Evolutionary conservation across 2,113 vertebrate genomes (phyloP).

Genomic region (Melanotaenia duboulayi): DNA sequence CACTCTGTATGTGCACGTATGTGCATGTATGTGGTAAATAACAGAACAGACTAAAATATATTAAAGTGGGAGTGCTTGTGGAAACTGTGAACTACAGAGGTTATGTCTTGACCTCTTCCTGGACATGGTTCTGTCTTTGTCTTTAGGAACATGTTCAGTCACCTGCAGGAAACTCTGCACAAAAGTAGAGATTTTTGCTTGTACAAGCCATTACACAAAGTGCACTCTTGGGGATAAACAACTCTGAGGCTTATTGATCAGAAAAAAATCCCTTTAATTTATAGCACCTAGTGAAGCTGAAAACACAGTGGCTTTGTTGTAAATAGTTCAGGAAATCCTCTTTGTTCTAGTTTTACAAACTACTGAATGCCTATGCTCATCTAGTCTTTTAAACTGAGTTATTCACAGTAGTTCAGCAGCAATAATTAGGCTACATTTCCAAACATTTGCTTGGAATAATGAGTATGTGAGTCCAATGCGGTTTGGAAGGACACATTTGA

Average conservation of each 20-base stretch:
- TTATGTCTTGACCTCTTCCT: constrained; percentile 5
- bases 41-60: not conserved
- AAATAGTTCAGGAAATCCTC: constrained; percentile 24
- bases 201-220: constrained; percentile 32
- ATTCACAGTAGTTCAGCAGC: not conserved
- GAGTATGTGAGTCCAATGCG: no score
- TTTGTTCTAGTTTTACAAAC: not conserved
- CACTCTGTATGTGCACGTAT: no score
- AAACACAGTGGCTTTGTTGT: constrained; percentile 35
- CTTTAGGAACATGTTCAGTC: not conserved
- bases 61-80: no score
- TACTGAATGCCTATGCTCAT: constrained; percentile 1
- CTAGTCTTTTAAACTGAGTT: not conserved
- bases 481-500: no score
- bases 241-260: constrained; percentile 58
- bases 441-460: not conserved
- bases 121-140: constrained; percentile 4
- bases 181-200: constrained; percentile 12
- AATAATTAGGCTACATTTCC: not conserved
- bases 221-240: constrained; percentile 31
- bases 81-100: not conserved
- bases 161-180: constrained; percentile 21
- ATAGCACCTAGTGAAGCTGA: constrained; percentile 55
- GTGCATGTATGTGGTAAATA: no score
- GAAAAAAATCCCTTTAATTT: constrained; percentile 32